These are phyloP conservation scores for Cryptoprocta ferox DNA, from an alignment of 2,797 vertebrate species.

Conservation along the genomic window DNA sequence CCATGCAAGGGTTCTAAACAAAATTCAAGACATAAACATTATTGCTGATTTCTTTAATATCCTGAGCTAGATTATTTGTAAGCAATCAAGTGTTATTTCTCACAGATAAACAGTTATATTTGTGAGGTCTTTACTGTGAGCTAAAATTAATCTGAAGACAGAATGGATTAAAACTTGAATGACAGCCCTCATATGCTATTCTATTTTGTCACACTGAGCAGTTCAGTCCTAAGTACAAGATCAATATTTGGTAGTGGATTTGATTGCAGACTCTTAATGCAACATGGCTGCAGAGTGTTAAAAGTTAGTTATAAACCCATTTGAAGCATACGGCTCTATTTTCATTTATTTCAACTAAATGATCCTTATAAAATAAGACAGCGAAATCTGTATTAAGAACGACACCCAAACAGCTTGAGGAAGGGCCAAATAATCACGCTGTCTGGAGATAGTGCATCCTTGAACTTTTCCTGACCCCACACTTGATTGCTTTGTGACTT, in stretches of 20 bases:
- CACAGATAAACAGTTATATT: slow-evolving; percentile 1
- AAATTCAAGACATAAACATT: slow-evolving; percentile 67
- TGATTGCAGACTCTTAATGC: not conserved
- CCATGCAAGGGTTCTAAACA: slow-evolving; percentile 46
- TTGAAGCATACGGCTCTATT: not conserved
- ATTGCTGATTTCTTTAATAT: not conserved
- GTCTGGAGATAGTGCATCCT: not conserved
- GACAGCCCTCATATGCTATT: not conserved
- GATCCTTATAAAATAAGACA: not conserved
- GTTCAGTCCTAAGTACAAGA: not conserved
- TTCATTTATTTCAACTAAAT: slow-evolving; percentile 25
- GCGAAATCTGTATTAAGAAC: not conserved
- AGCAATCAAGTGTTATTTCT: slow-evolving; percentile 18
- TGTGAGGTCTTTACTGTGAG: not conserved
- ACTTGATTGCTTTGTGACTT: not conserved
- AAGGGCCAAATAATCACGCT: not conserved
- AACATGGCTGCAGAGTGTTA: not conserved
- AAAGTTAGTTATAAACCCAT: not conserved
- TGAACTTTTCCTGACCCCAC: not conserved
- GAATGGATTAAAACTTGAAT: not conserved
- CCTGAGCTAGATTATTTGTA: not conserved
- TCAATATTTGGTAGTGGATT: not conserved
- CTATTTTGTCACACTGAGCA: not conserved
- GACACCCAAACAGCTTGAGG: not conserved
- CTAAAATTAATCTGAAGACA: slow-evolving; percentile 52